Base-by-base conservation (phyloP, 2,113 vertebrate species). In the Oryzias woworae region DNA sequence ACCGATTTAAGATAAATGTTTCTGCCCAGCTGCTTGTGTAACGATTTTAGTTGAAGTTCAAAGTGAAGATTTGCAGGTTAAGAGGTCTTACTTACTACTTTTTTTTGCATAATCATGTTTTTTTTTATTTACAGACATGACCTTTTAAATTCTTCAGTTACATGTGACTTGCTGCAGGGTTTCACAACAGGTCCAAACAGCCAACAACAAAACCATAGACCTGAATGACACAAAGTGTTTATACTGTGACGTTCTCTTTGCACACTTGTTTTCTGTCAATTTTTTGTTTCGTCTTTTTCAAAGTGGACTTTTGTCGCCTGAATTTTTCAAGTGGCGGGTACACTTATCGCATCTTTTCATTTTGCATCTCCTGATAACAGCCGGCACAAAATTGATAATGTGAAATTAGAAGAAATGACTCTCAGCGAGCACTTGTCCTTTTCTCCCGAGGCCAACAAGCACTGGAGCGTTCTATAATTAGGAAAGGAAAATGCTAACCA, bases 331-430 rank as follows among this genome's bases (percentile, higher is more conserved):
- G 8, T 13, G 36, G 10, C 36, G 66, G 72, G 59, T 73, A 87
- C 51, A 76, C 81, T 76, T 85, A 78, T 36, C 66, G 66, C 18
- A 53, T 87, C 67, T 85, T 87, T 85, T 81, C 80, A 84, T 89
- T 89, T 86, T 54, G 70, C 72, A 62, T 23, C 48, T 71, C 50
- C 78, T 77, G 81, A 88, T 84, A 89, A 78, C 84, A 36, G 36
- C 70, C 62, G 12, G 76, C 71, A 81, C 67, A 61, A 69, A 62
- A 69, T 78, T 84, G 78, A 91, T 89, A 82, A 88, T 85, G 84
- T 87, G 81, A 88, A 88, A 89, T 87, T 85, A 84, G 69, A 86
- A 87, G 77, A 89, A 87, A 89, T 87, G 72, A 83, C 80, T 83
- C 78, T 73, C 77, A 43, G 56, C 75, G 60, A 66, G 46, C 71